A percentile compares a stretch with the other conserved stretches of the same genome.
Conservation (phyloP, 2,797 vertebrate genomes). For the Ficedula albicollis region DNA sequence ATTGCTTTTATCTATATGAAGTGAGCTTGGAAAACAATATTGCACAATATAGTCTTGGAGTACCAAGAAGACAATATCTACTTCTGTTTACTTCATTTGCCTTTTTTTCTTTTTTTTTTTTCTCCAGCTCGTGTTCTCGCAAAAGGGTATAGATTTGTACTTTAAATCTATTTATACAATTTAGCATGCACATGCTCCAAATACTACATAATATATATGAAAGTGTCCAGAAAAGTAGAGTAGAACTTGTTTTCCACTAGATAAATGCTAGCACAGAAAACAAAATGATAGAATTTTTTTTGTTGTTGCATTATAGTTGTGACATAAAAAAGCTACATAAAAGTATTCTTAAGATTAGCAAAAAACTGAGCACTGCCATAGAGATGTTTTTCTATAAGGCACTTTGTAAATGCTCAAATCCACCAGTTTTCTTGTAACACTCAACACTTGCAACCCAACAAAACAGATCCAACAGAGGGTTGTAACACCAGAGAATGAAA, state of each 20-base stretch:
- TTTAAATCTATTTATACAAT: not conserved
- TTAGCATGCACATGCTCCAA: conserved; percentile 26
- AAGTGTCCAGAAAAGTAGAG: conserved; percentile 28
- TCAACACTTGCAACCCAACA: not conserved
- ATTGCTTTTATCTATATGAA: not conserved
- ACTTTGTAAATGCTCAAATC: conserved; percentile 11
- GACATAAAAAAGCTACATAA: not conserved
- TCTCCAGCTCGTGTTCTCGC: not conserved
- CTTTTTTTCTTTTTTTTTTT: not conserved
- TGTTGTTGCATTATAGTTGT: conserved; percentile 3
- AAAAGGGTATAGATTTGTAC: not conserved
- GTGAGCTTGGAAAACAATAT: not conserved
- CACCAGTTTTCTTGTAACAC: not conserved
- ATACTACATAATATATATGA: not conserved
- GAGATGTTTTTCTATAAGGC: conserved; percentile 28
- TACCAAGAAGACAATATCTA: not conserved
- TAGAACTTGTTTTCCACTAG: conserved; percentile 34
- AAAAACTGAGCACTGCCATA: conserved; percentile 29
- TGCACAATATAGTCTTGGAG: not conserved
- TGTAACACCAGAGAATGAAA: not conserved
- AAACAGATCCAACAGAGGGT: not conserved
- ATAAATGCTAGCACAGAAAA: not conserved
- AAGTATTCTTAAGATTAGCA: not conserved
- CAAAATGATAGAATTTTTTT: not conserved
- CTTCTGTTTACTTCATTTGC: not conserved